phyloP scores from a whole-genome alignment of 2,888 invertebrate genomes.

The Heliconius ismenius region DNA sequence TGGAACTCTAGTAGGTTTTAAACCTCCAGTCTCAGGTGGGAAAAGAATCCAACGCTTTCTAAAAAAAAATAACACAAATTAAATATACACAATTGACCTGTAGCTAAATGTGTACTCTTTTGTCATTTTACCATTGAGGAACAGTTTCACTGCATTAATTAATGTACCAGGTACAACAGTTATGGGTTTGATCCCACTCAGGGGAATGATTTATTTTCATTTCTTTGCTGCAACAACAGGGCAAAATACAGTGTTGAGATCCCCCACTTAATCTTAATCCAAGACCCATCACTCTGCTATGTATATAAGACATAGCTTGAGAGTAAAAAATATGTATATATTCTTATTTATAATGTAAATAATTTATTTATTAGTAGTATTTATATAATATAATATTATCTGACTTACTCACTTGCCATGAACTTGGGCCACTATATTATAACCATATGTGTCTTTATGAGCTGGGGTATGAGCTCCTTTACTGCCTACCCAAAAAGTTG shows the following conservation, averaged over 20 bases:
- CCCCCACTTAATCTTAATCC: neutral
- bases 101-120: neutral
- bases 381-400: neutral
- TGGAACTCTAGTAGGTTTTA: slow-evolving; percentile 92
- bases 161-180: neutral
- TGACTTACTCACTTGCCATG: slow-evolving; percentile 86
- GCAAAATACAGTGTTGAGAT: neutral
- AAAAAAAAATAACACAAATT: slow-evolving; percentile 42
- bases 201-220: neutral
- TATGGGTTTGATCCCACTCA: neutral
- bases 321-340: neutral
- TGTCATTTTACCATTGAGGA: neutral
- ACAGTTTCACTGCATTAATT: too few relatives aligned
- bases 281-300: neutral
- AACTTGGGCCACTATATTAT: slow-evolving; percentile 94
- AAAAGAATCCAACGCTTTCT: slow-evolving; percentile 96
- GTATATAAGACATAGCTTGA: neutral
- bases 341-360: neutral
- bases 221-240: neutral
- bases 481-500: slow-evolving; percentile 94
- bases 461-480: slow-evolving; percentile 95
- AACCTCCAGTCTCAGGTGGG: slow-evolving; percentile 87
- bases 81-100: neutral
- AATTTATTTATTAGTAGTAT: neutral
- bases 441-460: slow-evolving; percentile 96